Evolutionary conservation across 2,888 invertebrate species (phyloP).

Genomic region (Drosophila neonasuta): DNA sequence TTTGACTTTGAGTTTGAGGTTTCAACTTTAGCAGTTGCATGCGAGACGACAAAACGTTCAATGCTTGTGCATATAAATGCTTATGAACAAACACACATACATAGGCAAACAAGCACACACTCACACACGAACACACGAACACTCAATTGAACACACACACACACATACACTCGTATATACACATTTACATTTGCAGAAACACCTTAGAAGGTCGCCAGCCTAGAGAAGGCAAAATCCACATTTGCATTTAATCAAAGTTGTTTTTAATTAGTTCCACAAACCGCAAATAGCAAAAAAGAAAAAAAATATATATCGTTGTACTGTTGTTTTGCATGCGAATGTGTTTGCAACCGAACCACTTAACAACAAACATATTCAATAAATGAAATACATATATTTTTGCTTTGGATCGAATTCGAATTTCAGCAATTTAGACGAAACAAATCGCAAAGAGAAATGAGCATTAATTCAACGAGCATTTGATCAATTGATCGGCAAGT

Average conservation of each 20-base stretch:
- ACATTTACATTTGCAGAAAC: conserved; percentile 7
- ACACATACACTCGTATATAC: neutral
- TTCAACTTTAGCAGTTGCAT: conserved; percentile 49
- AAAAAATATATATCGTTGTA: neutral
- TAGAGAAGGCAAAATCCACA: conserved; percentile 33
- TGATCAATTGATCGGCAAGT: neutral
- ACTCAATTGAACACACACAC: conserved; percentile 9
- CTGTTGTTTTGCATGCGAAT: neutral
- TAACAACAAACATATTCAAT: conserved; percentile 9
- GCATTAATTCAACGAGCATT: neutral
- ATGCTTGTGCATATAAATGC: conserved; percentile 47
- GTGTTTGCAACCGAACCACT: neutral
- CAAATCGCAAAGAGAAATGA: neutral
- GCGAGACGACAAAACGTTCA: conserved; percentile 49
- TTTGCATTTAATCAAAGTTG: conserved; percentile 50
- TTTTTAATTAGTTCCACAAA: conserved; percentile 48
- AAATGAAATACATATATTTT: neutral
- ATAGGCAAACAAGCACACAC: neutral
- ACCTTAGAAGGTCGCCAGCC: conserved; percentile 36
- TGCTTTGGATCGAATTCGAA: neutral
- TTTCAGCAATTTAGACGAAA: neutral
- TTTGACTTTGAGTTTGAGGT: conserved; percentile 53
- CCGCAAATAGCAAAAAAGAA: neutral
- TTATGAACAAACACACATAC: conserved; percentile 23
- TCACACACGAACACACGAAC: neutral